Evolutionary conservation across 2,888 invertebrate genomes (phyloP).

Genomic region (Cremastobaeus sp.): DNA sequence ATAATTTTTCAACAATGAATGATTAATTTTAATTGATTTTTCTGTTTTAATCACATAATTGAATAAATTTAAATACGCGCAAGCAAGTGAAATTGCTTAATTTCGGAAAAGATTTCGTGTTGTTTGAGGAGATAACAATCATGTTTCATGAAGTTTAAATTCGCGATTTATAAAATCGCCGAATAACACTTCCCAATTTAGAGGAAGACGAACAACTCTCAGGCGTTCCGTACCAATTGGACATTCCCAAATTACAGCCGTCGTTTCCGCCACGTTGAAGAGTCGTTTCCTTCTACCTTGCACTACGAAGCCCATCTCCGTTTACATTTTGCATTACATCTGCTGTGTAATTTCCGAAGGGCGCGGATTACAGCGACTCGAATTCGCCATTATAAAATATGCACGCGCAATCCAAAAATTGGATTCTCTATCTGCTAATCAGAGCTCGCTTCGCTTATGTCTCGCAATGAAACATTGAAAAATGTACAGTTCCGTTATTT

Average conservation of each 20-base stretch:
- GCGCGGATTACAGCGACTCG: conserved; percentile 28
- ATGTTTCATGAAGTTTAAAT: conserved; percentile 25
- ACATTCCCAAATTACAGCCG: conserved; percentile 65
- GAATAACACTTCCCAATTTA: conserved; percentile 62
- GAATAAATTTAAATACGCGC: too few relatives aligned
- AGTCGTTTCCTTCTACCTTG: conserved; percentile 55
- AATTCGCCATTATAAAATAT: conserved; percentile 36
- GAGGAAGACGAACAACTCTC: conserved; percentile 58
- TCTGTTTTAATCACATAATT: too few relatives aligned
- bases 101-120: too few relatives aligned
- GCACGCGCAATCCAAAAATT: background rate
- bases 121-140: conserved; percentile 7
- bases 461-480: too few relatives aligned
- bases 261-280: conserved; percentile 61
- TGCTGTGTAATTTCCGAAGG: conserved; percentile 54
- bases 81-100: too few relatives aligned
- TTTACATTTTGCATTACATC: conserved; percentile 54
- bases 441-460: too few relatives aligned
- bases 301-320: conserved; percentile 54
- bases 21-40: too few relatives aligned
- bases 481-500: too few relatives aligned
- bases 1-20: too few relatives aligned
- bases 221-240: conserved; percentile 64
- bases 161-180: conserved; percentile 28
- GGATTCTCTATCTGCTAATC: too few relatives aligned